Base-by-base conservation (phyloP, 2,888 invertebrate genomes). In the Acleris cristana region DNA sequence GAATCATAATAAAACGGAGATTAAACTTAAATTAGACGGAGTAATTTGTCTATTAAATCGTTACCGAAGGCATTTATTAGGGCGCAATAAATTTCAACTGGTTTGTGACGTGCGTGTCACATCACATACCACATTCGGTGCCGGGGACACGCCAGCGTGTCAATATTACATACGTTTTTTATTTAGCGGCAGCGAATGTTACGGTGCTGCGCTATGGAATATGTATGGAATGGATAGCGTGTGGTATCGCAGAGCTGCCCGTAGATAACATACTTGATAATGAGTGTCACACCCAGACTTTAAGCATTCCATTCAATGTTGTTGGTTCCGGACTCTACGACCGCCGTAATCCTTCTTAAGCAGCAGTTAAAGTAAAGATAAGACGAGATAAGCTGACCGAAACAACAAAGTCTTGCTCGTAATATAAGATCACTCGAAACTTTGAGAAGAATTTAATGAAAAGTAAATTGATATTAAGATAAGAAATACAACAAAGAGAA, bases 31-130 rank as follows among this genome's bases (percentile, higher is more conserved):
- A 75, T 74, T 75, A 75, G 74, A 75, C 77, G 72, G 74, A 65
- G 72, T 75, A 77, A 80, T 76, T 64, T 65, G 56, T 65, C 66
- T 75, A 79, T 80, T 79, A 72, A 76, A 74, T 74, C 71, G 76
- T 77, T 74, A 77, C 75, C 74, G 63, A 60, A 66, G 62, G 64
- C 68, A 65, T 67, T 70, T 70, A 70, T 71, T 69, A 65, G 68
- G 59, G 59, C 59, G 53, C 51, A 55, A 67, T 70, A 65, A 70
- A 71, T 48, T 65, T 51, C 60, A 58, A 64, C 69, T 68, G 66
- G 66, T 64, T 65, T 56, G 62, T 65, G 65, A 68, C 51, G 65
- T 69, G 40, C 58, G 40, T 53, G 64, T 55, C 56, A 64, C 14
- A 48, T 58, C 16, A 65, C 4, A 40, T 40, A 40, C 12, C 40